Base-by-base conservation (phyloP, 2,888 invertebrate species). In the Exocentrus adspersus region DNA sequence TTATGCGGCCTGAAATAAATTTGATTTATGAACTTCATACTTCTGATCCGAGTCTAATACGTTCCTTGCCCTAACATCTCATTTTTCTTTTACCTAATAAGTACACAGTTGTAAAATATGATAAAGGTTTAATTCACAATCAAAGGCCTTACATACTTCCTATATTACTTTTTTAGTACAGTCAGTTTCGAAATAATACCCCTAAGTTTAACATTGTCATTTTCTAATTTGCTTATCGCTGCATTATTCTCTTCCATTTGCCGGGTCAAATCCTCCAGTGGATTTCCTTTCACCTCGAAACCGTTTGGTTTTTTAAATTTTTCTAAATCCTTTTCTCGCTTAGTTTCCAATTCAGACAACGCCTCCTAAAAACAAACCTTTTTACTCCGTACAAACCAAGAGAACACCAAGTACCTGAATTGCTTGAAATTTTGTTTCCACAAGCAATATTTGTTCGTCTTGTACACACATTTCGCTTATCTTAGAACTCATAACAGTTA, bases 211-310 rank as follows among this genome's bases (percentile, higher is more conserved):
- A 12, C 16, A 45, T 75, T 75, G 57, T 75, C 73, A 12, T 52
- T 62, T 52, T 72, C 58, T 21, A 75, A 58, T 7, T 32, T 51
- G 45, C 60, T 59, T 14, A 75, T 75, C 62, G 69, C 70, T 41
- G 65, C 60, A 10, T 67, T 65, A 52, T 75, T 75, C 60, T 72
- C 72, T 45, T 67, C 70, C 17, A 75, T 72, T 59, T 73, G 74
- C 42, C 54, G 67, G 1, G 72, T 37, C 14, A 75, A 58, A 50
- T 75, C 74, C 67, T 72, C 73, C 4, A 73, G 6, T 2, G 74
- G 74, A 57, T 75, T 70, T 7, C 74, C 74, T 46, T 69, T 70
- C 30, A 75, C 59, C 60, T 69, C 56, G 48, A 63, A 60, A 20
- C 53, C 21, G 9, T 16, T 24, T 20, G 57, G 20, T 10, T 20